Conservation (phyloP, 2,888 invertebrate genomes). For the Diarsia mendica region DNA sequence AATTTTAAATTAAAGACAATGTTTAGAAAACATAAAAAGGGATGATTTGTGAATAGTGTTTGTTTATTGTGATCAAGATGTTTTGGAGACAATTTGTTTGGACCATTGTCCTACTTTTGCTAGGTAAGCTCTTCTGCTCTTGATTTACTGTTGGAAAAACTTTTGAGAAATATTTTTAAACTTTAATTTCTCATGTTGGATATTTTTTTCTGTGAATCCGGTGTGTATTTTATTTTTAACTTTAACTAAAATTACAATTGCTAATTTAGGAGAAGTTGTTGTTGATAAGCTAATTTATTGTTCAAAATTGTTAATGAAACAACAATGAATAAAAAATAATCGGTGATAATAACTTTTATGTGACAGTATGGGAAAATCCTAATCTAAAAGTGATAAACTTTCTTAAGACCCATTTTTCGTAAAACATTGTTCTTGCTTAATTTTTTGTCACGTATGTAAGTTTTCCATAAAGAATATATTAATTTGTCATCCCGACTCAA, state of each 20-base stretch:
- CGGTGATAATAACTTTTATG: background rate
- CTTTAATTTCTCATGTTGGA: background rate
- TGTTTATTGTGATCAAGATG: conserved; percentile 62
- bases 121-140: conserved; percentile 68
- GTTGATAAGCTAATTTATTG: background rate
- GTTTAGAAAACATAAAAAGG: conserved; percentile 24
- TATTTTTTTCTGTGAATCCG: background rate
- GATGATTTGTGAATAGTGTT: conserved; percentile 49
- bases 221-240: background rate
- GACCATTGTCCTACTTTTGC: conserved; percentile 66
- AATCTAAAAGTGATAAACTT: background rate
- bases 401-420: background rate
- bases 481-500: background rate
- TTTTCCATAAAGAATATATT: background rate
- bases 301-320: background rate
- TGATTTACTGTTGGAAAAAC: background rate
- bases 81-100: conserved; percentile 69
- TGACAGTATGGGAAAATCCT: background rate
- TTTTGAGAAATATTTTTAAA: background rate
- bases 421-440: background rate
- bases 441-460: background rate
- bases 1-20: conserved; percentile 25
- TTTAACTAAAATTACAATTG: background rate
- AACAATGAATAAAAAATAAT: background rate
- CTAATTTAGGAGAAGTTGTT: background rate